phyloP scores from a whole-genome alignment of 2,113 vertebrate species.

The Stictonetta naevosa region DNA sequence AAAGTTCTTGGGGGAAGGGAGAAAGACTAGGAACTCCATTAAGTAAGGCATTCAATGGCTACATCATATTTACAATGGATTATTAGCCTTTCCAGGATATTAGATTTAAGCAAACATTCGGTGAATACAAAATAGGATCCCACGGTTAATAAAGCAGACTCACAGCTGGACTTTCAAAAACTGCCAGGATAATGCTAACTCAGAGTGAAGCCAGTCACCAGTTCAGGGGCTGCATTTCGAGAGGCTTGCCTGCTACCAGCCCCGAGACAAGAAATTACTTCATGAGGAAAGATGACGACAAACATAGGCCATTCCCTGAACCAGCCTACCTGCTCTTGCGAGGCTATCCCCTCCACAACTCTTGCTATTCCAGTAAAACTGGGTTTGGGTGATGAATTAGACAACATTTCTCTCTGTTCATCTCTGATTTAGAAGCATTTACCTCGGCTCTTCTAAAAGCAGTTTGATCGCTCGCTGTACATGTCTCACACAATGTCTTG shows the following conservation, averaged over 20 bases:
- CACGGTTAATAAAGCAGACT: background rate
- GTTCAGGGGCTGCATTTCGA: background rate
- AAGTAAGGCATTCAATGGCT: constrained; percentile 13
- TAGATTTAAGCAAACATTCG: constrained; percentile 11
- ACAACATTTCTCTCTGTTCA: background rate
- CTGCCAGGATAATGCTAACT: constrained; percentile 14
- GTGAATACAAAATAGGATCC: constrained; percentile 22
- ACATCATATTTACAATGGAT: constrained; percentile 5
- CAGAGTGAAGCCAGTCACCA: background rate
- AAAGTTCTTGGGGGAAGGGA: background rate
- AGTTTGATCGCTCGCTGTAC: no score
- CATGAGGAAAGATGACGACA: fast-evolving
- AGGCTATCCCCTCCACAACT: background rate
- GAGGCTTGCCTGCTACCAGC: background rate
- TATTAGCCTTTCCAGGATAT: constrained; percentile 31
- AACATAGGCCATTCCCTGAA: background rate
- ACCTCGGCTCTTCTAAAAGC: background rate
- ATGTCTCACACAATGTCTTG: background rate
- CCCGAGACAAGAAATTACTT: background rate
- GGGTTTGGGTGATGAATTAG: background rate
- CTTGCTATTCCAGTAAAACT: background rate
- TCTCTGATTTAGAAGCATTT: background rate
- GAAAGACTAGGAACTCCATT: background rate
- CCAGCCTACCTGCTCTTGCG: background rate
- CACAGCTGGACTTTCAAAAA: constrained; percentile 1